These are phyloP conservation scores for Drosophila mulleri DNA, from an alignment of 2,888 invertebrate genomes.

Conservation along the genomic window DNA sequence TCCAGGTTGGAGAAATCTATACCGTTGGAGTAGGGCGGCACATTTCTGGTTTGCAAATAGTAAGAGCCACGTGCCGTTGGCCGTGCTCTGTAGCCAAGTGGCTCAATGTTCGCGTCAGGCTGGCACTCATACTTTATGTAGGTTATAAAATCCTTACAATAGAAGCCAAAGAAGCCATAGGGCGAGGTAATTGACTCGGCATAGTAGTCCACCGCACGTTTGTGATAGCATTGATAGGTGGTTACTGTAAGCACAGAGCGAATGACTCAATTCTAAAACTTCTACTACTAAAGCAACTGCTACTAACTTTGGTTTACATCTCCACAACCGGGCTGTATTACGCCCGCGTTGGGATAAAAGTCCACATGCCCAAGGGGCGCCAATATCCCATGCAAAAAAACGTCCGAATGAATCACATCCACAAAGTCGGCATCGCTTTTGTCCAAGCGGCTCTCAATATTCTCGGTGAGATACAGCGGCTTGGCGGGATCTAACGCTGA, in stretches of 20 bases:
- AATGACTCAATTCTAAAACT: too few species aligned
- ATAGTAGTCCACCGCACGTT: slow-evolving; percentile 86
- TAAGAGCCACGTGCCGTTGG: slow-evolving; percentile 84
- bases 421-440: slow-evolving; percentile 87
- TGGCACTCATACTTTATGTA: slow-evolving; percentile 86
- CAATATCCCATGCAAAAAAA: slow-evolving; percentile 86
- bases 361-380: slow-evolving; percentile 86
- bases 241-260: slow-evolving; percentile 20
- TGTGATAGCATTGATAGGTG: slow-evolving; percentile 86
- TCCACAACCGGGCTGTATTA: slow-evolving; percentile 87
- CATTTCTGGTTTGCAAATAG: slow-evolving; percentile 83
- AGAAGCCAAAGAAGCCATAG: slow-evolving; percentile 85
- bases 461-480: slow-evolving; percentile 86
- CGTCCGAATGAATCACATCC: slow-evolving; percentile 88
- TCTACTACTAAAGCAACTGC: too few species aligned
- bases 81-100: slow-evolving; percentile 86
- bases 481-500: slow-evolving; percentile 88
- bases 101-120: slow-evolving; percentile 64
- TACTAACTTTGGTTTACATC: slow-evolving; percentile 15
- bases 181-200: slow-evolving; percentile 86
- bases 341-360: slow-evolving; percentile 87
- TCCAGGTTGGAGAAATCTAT: slow-evolving; percentile 8
- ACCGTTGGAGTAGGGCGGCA: slow-evolving; percentile 64
- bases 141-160: slow-evolving; percentile 84
- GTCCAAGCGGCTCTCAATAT: slow-evolving; percentile 86